Evolutionary conservation across 2,113 vertebrate genomes (phyloP), one percentile per base, ranked within the genome.

Genomic region (Acrocephalus arundinaceus): DNA sequence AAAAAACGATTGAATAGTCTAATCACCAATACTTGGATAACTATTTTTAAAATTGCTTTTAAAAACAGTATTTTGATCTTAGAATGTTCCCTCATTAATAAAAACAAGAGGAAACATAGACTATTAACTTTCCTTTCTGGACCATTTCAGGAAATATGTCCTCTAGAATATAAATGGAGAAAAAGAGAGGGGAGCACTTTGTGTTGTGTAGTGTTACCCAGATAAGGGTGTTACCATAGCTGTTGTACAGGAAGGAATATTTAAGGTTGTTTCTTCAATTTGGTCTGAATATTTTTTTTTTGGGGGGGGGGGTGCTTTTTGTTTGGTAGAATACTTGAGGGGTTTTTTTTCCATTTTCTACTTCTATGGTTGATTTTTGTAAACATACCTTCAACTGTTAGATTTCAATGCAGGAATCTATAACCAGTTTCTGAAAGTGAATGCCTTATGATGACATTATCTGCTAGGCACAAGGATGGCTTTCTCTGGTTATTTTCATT

Each of bases 301-400:
- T 35, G 35, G 35, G 35, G 35, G 35, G 3, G 2, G 3, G 1
- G 1, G 6, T 21, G 11, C 2, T 59, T 43, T 73, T 39, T 52
- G 1, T 39, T 65, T 48, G 9, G 9, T 49, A 9, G 11, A 18
- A 11, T n/a, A 71, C 6, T 61, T 61, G 30, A 25, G 6, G 5
- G 5, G 4, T 16, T 35, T 10, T 30, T 43, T 58, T 16, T 0
- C 0, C 4, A 2, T 59, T 78, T 76, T 77, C 7, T 28, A 13
- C 25, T 28, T 59, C 13, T 7, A 0, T n/a, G 3, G 7, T 55
- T n/a, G 10, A 10, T 39, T 28, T 25, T 67, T 86, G 14, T 24
- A 54, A 46, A 49, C 6, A 3, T 55, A 5, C 27, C 10, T 94
- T 75, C 39, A 58, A 9, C 19, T 48, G 11, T 67, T 23, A 75